Base-by-base conservation (phyloP, 2,113 vertebrate species). In the Oryctolagus cuniculus region DNA sequence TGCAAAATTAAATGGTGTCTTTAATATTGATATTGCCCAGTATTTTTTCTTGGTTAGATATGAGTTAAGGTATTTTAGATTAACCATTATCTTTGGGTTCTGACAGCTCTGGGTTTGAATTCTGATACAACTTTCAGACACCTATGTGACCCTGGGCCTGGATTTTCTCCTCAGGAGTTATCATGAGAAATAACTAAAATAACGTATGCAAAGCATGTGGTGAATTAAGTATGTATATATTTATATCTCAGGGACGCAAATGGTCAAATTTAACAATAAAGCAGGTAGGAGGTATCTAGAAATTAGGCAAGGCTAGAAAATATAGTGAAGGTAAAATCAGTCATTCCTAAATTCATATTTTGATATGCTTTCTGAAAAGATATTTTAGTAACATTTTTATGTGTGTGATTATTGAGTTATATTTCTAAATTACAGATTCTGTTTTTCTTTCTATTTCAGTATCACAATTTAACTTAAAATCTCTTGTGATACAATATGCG, bases 391-490 rank as follows among this genome's bases (percentile, higher is more conserved):
- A 81, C 85, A 58, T 55, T 73, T 78, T 94, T n/a, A 38, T 22
- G 2, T 84, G 10, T 93, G 7, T 80, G 17, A 38, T 66, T 58
- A 12, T 64, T 70, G 51, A 55, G 21, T 51, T 70, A 0, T 73
- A 53, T 81, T 88, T 91, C 61, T 77, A 89, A 91, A n/a, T 25
- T 44, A 36, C 74, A 29, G 21, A 44, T 92, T 74, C 66, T 44
- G 67, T 94, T 95, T 89, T 24, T 89, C 2, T 29, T 67, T 82
- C 34, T n/a, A 90, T 24, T 73, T 84, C 73, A 81, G 31, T 81
- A 74, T 88, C 44, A 80, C 77, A 90, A 85, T 67, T 82, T 87
- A 73, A 83, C 38, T 87, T 93, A 73, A 94, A 94, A 90, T 78
- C 49, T 77, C 3, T 84, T 78, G 49, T 90, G 67, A 93, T 36